Evolutionary conservation across 2,797 vertebrate species (phyloP), one percentile per base, ranked within the genome.

Genomic region (Eleutherodactylus coqui): DNA sequence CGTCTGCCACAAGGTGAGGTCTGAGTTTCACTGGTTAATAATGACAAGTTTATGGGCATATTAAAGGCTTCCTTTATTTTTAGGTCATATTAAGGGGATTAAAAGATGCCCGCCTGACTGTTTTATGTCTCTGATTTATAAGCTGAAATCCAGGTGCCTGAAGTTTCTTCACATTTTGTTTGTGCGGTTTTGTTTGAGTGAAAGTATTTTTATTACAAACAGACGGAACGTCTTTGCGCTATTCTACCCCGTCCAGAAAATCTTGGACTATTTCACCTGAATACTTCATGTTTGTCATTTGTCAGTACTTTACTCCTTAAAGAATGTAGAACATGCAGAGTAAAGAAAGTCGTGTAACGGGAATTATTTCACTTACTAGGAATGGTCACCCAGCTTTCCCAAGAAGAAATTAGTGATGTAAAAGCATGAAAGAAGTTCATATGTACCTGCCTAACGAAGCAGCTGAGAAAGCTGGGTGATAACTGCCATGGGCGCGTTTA

Each of bases 61-160:
- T 84, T 87, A 80, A 87, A 84, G 64, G 86, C 86, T 87, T 84
- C 86, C 86, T 87, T 84, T 84, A 87, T 87, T 87, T 86, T 87
- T 80, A 53, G 76, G 82, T 87, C 82, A 87, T 80, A 87, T 87
- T 87, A 87, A 55, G 8, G 82, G 86, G 86, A 84, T 87, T 84
- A 87, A 76, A 87, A 87, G 86, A 87, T 87, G 86, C 69, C 86
- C 82, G 77, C 27, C 53, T 84, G 86, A 87, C 82, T 79, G 82
- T 81, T 84, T 87, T 84, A 87, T 81, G 77, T 79, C 82, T 49
- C 43, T 67, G 86, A 87, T 87, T 87, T 87, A 87, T 81, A 84
- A 2, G 58, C 29, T 75, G 38, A 79, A 36, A 75, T 84, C 86
- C 82, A 81, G 77, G 82, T 84, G 76, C 32, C 60, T 75, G 49